Evolutionary conservation across 2,888 invertebrate genomes (phyloP), one percentile per base, ranked within the genome.

Genomic region (Cynaeus angustus): DNA sequence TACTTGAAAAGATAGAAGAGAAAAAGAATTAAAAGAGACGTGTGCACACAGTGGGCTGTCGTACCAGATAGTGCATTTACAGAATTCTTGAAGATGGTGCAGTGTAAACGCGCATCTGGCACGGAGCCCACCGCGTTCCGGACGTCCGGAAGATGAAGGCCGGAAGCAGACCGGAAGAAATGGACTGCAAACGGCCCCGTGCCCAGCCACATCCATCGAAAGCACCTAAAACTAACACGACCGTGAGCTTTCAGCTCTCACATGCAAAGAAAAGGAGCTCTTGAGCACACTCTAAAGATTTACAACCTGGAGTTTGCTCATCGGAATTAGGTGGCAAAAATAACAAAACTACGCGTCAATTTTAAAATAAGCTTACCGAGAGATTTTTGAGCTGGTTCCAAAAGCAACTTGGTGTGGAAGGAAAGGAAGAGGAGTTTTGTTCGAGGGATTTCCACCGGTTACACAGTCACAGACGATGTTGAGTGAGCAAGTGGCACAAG

Each of bases 31-130:
- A 58, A 75, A 61, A 70, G 62, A 75, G 80, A 73, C 74, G 87
- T 86, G 80, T 85, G 86, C 85, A 88, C 89, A 87, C 88, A 86
- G 88, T 90, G 92, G 94, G 91, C 92, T 95, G 95, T 95, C 96
- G 97, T 97, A 97, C 97, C 96, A 97, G 96, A 97, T 96, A 96
- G 97, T 97, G 97, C 97, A 97, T 97, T 97, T 97, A 97, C 97
- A 97, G 91, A 81, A 78, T 83, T 82, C 80, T 75, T 75, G 78
- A 67, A 75, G 58, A 83, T 82, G 43, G 85, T 86, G 86, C 87
- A 86, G 86, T 96, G 96, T 95, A 97, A 96, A 97, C 95, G 94
- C 97, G 95, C 95, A 91, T 93, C 97, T 97, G 97, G 95, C 94
- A 97, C 96, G 95, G 90, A 92, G 92, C 92, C 94, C 93, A 91